Conservation (phyloP, 2,888 invertebrate genomes). For the Melinaea marsaeus region DNA sequence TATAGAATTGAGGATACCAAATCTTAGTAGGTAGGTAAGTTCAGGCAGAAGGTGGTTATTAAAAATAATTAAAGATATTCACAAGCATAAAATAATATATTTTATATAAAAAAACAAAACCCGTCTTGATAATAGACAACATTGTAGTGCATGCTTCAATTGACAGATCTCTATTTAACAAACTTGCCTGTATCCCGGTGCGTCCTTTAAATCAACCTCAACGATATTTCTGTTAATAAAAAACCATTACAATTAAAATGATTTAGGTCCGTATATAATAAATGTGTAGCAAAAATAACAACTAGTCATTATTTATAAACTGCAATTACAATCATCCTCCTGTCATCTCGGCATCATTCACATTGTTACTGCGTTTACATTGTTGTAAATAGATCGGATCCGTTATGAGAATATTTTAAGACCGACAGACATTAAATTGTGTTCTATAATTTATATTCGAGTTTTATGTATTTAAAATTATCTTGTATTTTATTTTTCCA, state of each 20-base stretch:
- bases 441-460: slow-evolving; percentile 2
- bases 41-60: too few species aligned
- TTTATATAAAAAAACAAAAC: too few species aligned
- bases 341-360: slow-evolving; percentile 1
- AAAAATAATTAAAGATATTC: too few species aligned
- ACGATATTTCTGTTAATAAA: slow-evolving; percentile 65
- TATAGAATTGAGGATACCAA: neutral
- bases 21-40: neutral
- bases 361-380: slow-evolving; percentile 12
- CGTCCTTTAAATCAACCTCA: slow-evolving; percentile 57
- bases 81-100: too few species aligned
- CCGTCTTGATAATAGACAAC: too few species aligned
- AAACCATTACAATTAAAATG: slow-evolving; percentile 19
- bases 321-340: slow-evolving; percentile 16
- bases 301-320: slow-evolving; percentile 20
- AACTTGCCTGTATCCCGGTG: slow-evolving; percentile 63
- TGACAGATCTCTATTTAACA: slow-evolving; percentile 9
- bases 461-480: slow-evolving; percentile 12
- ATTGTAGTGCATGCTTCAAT: neutral
- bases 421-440: neutral
- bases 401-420: slow-evolving; percentile 14
- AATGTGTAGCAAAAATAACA: slow-evolving; percentile 12
- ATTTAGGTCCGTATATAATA: slow-evolving; percentile 1
- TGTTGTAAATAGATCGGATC: slow-evolving; percentile 16
- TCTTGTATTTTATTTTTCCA: neutral